A percentile compares a stretch with the other conserved stretches of the same genome.
Evolutionary conservation across 2,113 vertebrate species (phyloP).

Genomic region (Leptodactylus fuscus): DNA sequence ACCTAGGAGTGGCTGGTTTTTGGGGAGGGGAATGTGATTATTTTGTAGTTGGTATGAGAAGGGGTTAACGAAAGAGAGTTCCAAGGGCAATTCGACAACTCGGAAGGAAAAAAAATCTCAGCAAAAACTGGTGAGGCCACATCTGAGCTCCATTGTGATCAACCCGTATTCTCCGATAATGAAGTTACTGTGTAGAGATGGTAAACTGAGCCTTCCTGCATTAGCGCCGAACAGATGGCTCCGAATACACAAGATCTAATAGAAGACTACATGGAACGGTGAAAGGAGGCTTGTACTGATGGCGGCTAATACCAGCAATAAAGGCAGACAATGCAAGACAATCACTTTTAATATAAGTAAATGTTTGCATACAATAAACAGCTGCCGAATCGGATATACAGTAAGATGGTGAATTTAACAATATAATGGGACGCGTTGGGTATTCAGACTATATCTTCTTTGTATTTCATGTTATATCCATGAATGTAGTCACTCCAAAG

Average conservation of each 20-base stretch:
- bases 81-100: constrained; percentile 26
- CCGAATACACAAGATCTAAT: constrained; percentile 48
- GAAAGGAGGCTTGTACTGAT: constrained; percentile 19
- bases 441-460: background rate
- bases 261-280: background rate
- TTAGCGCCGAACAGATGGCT: constrained; percentile 51
- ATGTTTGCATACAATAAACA: constrained; percentile 36
- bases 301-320: constrained; percentile 47
- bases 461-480: background rate
- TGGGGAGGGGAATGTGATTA: background rate
- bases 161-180: constrained; percentile 47
- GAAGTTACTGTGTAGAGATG: constrained; percentile 51
- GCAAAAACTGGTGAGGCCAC: constrained; percentile 2
- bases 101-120: constrained; percentile 16
- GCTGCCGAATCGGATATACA: constrained; percentile 10
- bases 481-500: background rate
- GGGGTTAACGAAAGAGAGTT: constrained; percentile 20
- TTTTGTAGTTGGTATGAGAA: background rate
- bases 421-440: background rate
- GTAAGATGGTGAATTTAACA: background rate
- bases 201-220: constrained; percentile 39
- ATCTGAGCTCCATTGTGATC: constrained; percentile 28
- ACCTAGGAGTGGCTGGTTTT: background rate
- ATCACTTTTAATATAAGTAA: constrained; percentile 29
- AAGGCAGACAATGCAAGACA: constrained; percentile 21